Evolutionary conservation across 2,113 vertebrate species (phyloP), one percentile per base, ranked within the genome.

Genomic region (Spilogale gracilis): DNA sequence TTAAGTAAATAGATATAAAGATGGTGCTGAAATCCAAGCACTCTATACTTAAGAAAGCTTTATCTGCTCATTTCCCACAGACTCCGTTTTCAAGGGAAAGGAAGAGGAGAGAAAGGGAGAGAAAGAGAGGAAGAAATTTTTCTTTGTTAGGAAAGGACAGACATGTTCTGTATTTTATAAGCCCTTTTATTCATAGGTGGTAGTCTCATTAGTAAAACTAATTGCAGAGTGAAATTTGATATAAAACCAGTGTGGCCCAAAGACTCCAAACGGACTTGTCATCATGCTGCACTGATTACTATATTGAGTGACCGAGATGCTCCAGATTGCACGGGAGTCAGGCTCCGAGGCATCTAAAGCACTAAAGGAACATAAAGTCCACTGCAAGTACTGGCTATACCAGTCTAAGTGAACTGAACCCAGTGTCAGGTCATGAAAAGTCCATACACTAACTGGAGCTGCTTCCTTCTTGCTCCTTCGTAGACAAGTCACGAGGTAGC

Each of bases 401-500:
- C 9, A 20, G 12, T 52, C 65, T 74, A 65, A 12, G 60, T 56
- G 88, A 52, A 50, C 5, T n/a, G 54, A 74, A 9, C 12, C 9
- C 38, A 82, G 21, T 18, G 12, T 48, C 71, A 76, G 76, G 43
- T 9, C 45, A 79, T 38, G 73, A 61, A 48, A 71, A 50, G 16
- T 43, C 18, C 14, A 79, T 5, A 0, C 0, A 13, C 61, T 61
- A 11, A 78, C 50, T 78, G 58, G 79, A 71, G 32, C 76, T 48
- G 30, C 25, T 80, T 58, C 58, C 71, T 38, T 71, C 30, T 11
- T 9, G 27, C n/a, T 85, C 7, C 27, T 60, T 81, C 65, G 25
- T 60, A 79, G 1, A 38, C 23, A 76, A 80, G 54, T 81, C 27
- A 80, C 9, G 27, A 97, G 84, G 91, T 88, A 96, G 76, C 88